Base-by-base conservation (phyloP, 2,888 invertebrate species). In the Colletes collaris region DNA sequence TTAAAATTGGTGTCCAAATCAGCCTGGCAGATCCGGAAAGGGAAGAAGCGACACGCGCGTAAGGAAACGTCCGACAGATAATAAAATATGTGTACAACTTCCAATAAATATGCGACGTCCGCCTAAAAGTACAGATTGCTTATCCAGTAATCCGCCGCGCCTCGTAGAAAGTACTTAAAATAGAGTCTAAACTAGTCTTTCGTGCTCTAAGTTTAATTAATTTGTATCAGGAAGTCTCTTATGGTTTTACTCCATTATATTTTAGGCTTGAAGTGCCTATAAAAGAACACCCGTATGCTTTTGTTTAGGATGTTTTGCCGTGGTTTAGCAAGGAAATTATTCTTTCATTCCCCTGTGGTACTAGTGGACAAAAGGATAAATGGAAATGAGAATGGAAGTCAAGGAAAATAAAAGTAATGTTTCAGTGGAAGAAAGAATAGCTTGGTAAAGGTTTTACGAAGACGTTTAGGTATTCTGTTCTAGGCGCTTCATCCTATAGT, bases 101-200 rank as follows among this genome's bases (percentile, higher is more conserved):
- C 86, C 87, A 91, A 88, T 91, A 90, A 91, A 91, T 91, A 91
- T 84, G 85, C 82, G 87, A 88, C 83, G 84, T 86, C 84, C 82
- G 83, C 72, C 77, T 55, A 88, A 87, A 16, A 90, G 83, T 90
- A 89, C 84, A 82, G 79, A 85, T 88, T 84, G 86, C 87, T 90
- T 90, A 89, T 83, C 69, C 85, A 83, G 64, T 86, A 85, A 79
- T 84, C 83, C 81, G 74, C 78, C 85, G 65, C 72, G 67, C 87
- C 83, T 88, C 78, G 84, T 88, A 90, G 82, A 88, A 90, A 89
- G 89, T 92, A 91, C 90, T 89, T 91, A 91, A 91, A 92, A 91
- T 91, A 92, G 87, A 89, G 82, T 87, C 89, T 90, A 92, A 87
- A 79, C 90, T 91, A 91, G 82, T 86, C 85, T 90, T 90, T 90